Evolutionary conservation across 2,888 invertebrate genomes (phyloP).

Genomic region (Thera britannica): DNA sequence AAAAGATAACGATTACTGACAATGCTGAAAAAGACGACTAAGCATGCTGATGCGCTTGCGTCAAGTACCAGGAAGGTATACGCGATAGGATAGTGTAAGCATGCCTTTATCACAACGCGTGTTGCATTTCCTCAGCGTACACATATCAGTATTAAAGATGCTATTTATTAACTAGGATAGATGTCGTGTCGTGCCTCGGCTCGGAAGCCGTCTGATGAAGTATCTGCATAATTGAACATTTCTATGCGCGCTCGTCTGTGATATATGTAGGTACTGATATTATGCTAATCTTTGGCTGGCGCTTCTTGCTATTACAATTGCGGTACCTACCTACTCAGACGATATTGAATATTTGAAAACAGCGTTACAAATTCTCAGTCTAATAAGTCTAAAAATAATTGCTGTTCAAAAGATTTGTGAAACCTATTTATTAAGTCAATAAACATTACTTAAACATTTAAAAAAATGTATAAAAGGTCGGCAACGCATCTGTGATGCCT

Average conservation of each 20-base stretch:
- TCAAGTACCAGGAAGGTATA: too few relatives aligned
- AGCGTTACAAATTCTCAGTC: too few relatives aligned
- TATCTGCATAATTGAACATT: constrained; percentile 31
- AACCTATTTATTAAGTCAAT: too few relatives aligned
- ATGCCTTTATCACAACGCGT: constrained; percentile 11
- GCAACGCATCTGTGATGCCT: too few relatives aligned
- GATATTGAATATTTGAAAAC: too few relatives aligned
- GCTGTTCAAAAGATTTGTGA: too few relatives aligned
- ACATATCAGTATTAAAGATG: constrained; percentile 19
- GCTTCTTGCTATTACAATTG: constrained; percentile 15
- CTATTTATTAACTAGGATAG: constrained; percentile 10
- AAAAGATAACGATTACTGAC: too few relatives aligned
- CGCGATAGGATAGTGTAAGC: constrained; percentile 8
- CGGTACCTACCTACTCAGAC: background rate
- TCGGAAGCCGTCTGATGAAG: constrained; percentile 15
- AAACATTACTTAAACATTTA: too few relatives aligned
- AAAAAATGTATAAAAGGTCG: too few relatives aligned
- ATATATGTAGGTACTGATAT: constrained; percentile 3
- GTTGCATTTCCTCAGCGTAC: background rate
- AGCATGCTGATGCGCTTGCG: too few relatives aligned
- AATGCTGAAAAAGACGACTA: too few relatives aligned
- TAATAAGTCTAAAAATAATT: too few relatives aligned
- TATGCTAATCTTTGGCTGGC: constrained; percentile 23
- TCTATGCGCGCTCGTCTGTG: constrained; percentile 27
- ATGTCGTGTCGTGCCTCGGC: constrained; percentile 24